Percentiles rank a stretch among this genome's conserved stretches.
These are phyloP conservation scores for Pseudeuparius sepicola DNA, from an alignment of 2,888 invertebrate genomes.

Conservation along the genomic window DNA sequence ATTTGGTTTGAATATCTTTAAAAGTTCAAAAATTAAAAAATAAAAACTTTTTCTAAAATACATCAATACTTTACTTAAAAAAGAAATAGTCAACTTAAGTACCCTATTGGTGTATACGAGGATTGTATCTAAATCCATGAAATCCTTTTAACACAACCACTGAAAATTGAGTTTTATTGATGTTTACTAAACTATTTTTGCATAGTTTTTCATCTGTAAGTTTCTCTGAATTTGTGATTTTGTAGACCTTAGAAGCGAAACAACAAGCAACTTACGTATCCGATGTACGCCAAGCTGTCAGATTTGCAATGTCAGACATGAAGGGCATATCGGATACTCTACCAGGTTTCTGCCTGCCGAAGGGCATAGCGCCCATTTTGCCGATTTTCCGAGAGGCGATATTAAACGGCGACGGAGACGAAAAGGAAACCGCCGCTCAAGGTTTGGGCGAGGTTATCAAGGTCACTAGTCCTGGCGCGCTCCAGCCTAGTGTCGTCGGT, in stretches of 20 bases:
- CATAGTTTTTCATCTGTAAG: too few species aligned
- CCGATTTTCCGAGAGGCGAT: slow-evolving; percentile 95
- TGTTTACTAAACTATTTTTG: too few species aligned
- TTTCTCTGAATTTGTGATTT: too few species aligned
- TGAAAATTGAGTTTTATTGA: too few species aligned
- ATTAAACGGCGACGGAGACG: slow-evolving; percentile 87
- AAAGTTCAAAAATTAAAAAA: too few species aligned
- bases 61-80: too few species aligned
- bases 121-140: too few species aligned
- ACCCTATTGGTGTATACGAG: too few species aligned
- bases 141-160: too few species aligned
- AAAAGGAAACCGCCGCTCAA: slow-evolving; percentile 91
- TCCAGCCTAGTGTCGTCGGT: slow-evolving; percentile 93
- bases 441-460: slow-evolving; percentile 73
- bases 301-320: slow-evolving; percentile 79
- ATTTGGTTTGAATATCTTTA: too few species aligned
- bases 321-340: slow-evolving; percentile 60
- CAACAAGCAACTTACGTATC: slow-evolving; percentile 79
- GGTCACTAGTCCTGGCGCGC: slow-evolving; percentile 76
- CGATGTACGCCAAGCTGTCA: slow-evolving; percentile 87
- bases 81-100: too few species aligned
- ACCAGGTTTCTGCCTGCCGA: slow-evolving; percentile 90
- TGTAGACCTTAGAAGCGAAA: slow-evolving; percentile 69
- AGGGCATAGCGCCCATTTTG: slow-evolving; percentile 82
- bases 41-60: too few species aligned